phyloP scores from a whole-genome alignment of 2,888 invertebrate species.

The Crepidodera aurea region DNA sequence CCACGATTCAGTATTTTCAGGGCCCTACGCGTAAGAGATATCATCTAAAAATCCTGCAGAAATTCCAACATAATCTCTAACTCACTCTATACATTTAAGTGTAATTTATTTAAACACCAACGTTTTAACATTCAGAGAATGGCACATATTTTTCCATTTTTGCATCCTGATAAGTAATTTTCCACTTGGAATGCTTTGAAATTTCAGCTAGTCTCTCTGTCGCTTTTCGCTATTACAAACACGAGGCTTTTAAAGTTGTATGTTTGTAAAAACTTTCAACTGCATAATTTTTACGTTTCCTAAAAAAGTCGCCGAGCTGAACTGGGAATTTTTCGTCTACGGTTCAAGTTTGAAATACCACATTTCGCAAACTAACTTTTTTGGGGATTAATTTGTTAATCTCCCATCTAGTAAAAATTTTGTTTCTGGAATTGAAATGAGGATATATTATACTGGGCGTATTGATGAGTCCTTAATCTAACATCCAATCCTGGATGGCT shows the following conservation, averaged over 20 bases:
- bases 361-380: too few species aligned
- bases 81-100: neutral
- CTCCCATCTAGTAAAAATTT: too few species aligned
- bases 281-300: neutral
- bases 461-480: too few species aligned
- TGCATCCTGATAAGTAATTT: conserved; percentile 4
- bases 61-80: too few species aligned
- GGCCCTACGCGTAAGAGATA: too few species aligned
- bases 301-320: neutral
- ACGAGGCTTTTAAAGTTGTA: neutral
- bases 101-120: too few species aligned
- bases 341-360: neutral
- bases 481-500: too few species aligned
- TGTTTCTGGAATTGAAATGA: too few species aligned
- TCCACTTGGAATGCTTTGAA: neutral
- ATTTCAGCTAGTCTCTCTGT: neutral
- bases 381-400: neutral
- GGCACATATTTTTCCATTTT: neutral
- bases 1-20: too few species aligned
- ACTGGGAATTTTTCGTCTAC: neutral
- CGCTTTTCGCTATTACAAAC: neutral
- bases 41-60: too few species aligned
- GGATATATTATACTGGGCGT: too few species aligned
- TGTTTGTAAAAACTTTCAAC: neutral
- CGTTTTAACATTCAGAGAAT: neutral